phyloP scores from a whole-genome alignment of 2,113 vertebrate genomes.

The Laticauda colubrina region DNA sequence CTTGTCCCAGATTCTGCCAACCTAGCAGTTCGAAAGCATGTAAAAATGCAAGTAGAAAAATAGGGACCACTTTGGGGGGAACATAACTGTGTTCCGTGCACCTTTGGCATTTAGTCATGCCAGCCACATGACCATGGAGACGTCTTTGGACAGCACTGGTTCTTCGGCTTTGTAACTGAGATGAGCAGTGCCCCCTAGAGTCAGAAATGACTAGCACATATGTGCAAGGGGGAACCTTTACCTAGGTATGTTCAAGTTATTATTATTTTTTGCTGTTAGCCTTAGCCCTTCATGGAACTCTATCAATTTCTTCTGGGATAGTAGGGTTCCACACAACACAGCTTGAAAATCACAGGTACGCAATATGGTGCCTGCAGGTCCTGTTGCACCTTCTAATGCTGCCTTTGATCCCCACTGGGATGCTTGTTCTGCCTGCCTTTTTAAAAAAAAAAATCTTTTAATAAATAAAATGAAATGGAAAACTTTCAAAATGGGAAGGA shows the following conservation, averaged over 20 bases:
- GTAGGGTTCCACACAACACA: background rate
- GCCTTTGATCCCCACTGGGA: background rate
- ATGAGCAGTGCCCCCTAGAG: too few relatives aligned
- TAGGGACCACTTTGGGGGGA: too few relatives aligned
- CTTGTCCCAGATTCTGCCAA: too few relatives aligned
- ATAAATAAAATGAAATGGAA: background rate
- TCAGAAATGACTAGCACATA: too few relatives aligned
- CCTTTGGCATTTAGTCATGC: too few relatives aligned
- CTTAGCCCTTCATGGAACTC: background rate
- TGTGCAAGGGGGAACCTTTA: too few relatives aligned
- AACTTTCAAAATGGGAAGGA: background rate
- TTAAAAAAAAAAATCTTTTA: background rate
- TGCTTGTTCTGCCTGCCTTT: background rate
- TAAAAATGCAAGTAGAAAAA: too few relatives aligned
- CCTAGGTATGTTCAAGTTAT: background rate
- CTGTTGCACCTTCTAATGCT: background rate
- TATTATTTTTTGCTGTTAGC: background rate
- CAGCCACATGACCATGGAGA: too few relatives aligned
- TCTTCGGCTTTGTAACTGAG: too few relatives aligned
- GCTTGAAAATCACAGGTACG: background rate
- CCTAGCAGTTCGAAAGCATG: too few relatives aligned
- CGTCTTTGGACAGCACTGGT: too few relatives aligned
- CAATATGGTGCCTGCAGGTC: background rate
- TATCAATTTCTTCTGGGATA: background rate
- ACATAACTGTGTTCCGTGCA: too few relatives aligned